Conservation (phyloP, 2,113 vertebrate genomes). For the Podilymbus podiceps region DNA sequence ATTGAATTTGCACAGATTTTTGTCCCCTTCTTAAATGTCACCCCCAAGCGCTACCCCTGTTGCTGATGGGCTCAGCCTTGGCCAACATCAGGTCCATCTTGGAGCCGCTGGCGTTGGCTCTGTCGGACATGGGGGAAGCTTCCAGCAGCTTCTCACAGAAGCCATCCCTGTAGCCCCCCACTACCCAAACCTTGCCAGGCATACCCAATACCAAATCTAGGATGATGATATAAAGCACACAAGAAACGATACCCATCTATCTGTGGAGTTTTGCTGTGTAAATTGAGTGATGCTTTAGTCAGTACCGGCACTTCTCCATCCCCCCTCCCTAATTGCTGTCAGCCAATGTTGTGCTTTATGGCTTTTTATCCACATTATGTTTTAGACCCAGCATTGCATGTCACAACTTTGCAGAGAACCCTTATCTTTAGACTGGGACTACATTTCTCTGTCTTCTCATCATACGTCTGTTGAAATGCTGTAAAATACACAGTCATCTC, state of each 20-base stretch:
- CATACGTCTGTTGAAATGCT: neutral
- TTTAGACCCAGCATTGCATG: neutral
- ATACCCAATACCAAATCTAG: neutral
- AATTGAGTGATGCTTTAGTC: neutral
- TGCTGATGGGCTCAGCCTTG: too few species aligned
- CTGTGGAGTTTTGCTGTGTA: neutral
- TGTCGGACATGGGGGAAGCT: too few species aligned
- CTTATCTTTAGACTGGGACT: neutral
- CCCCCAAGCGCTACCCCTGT: too few species aligned
- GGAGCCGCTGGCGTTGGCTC: too few species aligned
- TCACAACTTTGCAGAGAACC: neutral
- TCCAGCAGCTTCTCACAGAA: too few species aligned
- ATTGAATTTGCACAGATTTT: too few species aligned
- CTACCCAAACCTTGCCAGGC: too few species aligned
- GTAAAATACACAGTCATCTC: neutral
- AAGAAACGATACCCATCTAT: neutral
- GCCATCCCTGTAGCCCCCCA: too few species aligned
- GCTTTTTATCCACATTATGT: neutral
- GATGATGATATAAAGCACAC: neutral
- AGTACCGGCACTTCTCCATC: neutral
- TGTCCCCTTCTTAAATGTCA: too few species aligned
- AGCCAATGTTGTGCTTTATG: rapidly evolving
- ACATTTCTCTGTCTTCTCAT: neutral
- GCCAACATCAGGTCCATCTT: too few species aligned
- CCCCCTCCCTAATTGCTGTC: neutral